phyloP scores from a whole-genome alignment of 2,888 invertebrate species.

The Microctonus brassicae region DNA sequence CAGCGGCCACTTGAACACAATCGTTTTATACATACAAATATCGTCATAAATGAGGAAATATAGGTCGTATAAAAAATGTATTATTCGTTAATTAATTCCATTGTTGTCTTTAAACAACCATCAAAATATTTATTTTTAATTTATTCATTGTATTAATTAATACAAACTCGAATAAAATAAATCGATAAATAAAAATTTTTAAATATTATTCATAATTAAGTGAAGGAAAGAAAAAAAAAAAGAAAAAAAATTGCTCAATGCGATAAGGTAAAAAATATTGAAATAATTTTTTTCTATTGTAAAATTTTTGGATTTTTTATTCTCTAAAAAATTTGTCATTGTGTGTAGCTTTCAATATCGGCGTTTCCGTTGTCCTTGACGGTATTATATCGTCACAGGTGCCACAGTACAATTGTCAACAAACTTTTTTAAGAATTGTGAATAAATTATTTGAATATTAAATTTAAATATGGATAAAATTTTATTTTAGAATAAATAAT shows the following conservation, averaged over 20 bases:
- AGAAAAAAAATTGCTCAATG: background rate
- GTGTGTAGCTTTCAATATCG: background rate
- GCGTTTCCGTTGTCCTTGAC: constrained; percentile 25
- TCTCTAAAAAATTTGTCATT: background rate
- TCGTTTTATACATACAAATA: background rate
- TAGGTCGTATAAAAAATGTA: background rate
- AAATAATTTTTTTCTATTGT: no score
- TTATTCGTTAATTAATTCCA: background rate
- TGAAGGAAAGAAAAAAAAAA: no score
- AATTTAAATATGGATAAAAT: background rate
- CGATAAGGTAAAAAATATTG: background rate
- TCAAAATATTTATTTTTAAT: background rate
- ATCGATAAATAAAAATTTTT: background rate
- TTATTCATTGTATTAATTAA: background rate
- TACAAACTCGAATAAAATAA: no score
- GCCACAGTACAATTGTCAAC: background rate
- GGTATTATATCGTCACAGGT: constrained; percentile 10
- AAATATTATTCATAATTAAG: background rate
- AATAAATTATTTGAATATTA: background rate
- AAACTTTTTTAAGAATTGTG: constrained; percentile 1
- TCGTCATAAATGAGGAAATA: background rate
- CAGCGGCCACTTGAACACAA: constrained; percentile 2
- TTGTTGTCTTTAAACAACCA: background rate
- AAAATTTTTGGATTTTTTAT: background rate
- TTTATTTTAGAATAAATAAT: background rate